A percentile compares a stretch with the other conserved stretches of the same genome.
Conservation (phyloP, 2,888 invertebrate species). For the Campoplex nolae region DNA sequence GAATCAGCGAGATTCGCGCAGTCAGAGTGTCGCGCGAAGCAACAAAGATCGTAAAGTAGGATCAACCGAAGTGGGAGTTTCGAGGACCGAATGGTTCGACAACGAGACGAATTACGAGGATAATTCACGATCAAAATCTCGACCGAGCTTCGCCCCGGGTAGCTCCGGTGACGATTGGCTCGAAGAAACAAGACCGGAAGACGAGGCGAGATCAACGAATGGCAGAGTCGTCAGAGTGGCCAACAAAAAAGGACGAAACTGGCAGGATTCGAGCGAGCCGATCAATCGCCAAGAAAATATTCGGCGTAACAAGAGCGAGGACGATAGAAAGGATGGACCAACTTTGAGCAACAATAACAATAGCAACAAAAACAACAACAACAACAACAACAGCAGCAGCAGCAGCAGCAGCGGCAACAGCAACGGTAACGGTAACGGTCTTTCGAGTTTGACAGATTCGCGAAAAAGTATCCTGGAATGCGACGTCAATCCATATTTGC, state of each 20-base stretch:
- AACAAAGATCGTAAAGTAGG: conserved; percentile 66
- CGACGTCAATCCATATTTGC: conserved; percentile 93
- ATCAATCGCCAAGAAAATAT: conserved; percentile 39
- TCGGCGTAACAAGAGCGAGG: conserved; percentile 57
- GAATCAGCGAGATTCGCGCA: conserved; percentile 82
- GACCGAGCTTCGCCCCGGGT: conserved; percentile 68
- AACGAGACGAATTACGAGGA: conserved; percentile 71
- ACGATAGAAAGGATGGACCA: conserved; percentile 70
- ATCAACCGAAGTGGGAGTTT: conserved; percentile 63
- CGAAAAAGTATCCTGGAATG: conserved; percentile 92
- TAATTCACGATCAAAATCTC: not conserved
- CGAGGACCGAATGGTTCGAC: conserved; percentile 81
- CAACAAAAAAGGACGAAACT: conserved; percentile 71
- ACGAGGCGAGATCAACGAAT: conserved; percentile 61
- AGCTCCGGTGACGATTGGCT: conserved; percentile 71
- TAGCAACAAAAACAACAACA: not conserved
- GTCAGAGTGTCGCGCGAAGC: conserved; percentile 83
- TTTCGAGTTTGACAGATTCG: conserved; percentile 67
- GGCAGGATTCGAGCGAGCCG: conserved; percentile 70
- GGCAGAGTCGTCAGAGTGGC: conserved; percentile 71
- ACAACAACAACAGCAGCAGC: not conserved
- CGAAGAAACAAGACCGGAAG: conserved; percentile 65
- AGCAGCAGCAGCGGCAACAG: not conserved
- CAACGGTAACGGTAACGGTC: not conserved
- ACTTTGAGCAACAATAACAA: not conserved